These are phyloP conservation scores for Pelosia muscerda DNA, from an alignment of 2,888 invertebrate genomes.

Conservation along the genomic window DNA sequence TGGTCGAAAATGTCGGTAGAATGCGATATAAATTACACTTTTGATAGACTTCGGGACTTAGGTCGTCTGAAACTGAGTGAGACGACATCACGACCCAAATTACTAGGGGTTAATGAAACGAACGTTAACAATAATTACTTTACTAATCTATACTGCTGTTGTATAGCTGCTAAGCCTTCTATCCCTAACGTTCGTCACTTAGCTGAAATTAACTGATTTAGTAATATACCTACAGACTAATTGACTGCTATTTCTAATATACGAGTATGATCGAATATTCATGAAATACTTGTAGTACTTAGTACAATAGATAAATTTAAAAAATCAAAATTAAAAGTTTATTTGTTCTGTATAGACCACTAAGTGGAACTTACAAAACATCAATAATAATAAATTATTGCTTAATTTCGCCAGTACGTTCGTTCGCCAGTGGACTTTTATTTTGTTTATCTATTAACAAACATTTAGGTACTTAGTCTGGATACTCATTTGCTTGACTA, in stretches of 20 bases:
- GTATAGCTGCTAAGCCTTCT: not conserved
- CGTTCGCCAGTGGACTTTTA: too few species aligned
- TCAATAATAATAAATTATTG: too few species aligned
- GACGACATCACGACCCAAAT: not conserved
- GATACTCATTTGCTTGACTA: too few species aligned
- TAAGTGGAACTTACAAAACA: too few species aligned
- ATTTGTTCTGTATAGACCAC: too few species aligned
- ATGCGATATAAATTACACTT: conserved; percentile 13
- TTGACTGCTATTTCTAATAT: not conserved
- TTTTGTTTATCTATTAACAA: too few species aligned
- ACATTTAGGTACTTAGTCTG: too few species aligned
- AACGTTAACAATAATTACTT: conserved; percentile 10
- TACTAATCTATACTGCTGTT: not conserved
- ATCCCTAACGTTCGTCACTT: not conserved
- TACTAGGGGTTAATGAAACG: conserved; percentile 5
- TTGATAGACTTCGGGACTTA: conserved; percentile 12
- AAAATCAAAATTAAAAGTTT: too few species aligned
- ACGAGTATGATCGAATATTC: not conserved
- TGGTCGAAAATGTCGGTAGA: not conserved
- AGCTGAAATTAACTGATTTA: not conserved
- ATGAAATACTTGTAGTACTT: not conserved
- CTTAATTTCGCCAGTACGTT: too few species aligned
- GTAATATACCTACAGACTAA: conserved; percentile 1
- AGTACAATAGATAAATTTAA: too few species aligned
- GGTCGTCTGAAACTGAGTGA: too few species aligned